Percentiles rank a stretch among this genome's conserved stretches.
Evolutionary conservation across 2,113 vertebrate genomes (phyloP).

Genomic region (Meles meles): DNA sequence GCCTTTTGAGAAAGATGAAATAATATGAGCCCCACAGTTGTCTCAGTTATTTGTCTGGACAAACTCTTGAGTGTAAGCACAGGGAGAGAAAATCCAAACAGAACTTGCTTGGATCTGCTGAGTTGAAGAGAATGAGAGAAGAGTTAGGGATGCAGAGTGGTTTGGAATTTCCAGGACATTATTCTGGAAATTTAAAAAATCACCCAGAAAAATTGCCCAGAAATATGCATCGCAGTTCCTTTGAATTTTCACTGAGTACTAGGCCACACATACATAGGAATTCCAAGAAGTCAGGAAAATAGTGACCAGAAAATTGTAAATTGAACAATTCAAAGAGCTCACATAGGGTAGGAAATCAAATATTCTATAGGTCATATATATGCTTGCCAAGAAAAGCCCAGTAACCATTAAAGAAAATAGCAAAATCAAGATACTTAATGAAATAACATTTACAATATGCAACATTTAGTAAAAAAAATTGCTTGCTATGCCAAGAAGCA

Average conservation of each 20-base stretch:
- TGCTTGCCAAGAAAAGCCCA: neutral
- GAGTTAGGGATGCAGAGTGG: neutral
- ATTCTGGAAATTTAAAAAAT: neutral
- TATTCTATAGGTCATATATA: neutral
- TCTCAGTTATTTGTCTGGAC: neutral
- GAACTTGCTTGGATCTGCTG: neutral
- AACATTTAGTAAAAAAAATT: neutral
- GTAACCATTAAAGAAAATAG: neutral
- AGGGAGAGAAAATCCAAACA: neutral
- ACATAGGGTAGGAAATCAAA: neutral
- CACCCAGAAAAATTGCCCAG: neutral
- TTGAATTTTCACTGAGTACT: neutral
- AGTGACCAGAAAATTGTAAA: neutral
- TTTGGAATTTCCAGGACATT: neutral
- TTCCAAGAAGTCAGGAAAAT: neutral
- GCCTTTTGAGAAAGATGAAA: neutral
- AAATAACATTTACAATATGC: neutral
- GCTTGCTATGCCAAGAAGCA: neutral
- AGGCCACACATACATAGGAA: neutral
- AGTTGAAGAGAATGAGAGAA: neutral
- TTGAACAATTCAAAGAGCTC: neutral
- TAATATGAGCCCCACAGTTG: neutral
- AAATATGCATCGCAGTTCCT: neutral
- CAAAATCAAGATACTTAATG: neutral
- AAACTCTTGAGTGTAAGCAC: neutral